Percentiles rank a stretch among this genome's conserved stretches.
These are phyloP conservation scores for Allolobophora icterica DNA, from an alignment of 2,888 invertebrate genomes.

Conservation along the genomic window DNA sequence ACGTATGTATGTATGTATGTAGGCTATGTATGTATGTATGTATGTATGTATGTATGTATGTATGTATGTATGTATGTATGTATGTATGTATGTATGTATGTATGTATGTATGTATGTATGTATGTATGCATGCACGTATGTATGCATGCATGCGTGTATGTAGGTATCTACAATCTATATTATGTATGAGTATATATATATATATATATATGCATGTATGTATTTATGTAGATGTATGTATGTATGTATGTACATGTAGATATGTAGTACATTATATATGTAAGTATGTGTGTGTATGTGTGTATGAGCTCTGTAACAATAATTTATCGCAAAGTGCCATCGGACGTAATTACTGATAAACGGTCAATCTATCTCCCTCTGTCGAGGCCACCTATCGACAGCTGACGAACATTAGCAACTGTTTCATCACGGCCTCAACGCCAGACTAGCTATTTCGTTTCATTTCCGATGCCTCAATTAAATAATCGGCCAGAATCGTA, in stretches of 20 bases:
- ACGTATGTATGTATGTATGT: not conserved
- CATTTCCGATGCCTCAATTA: no score
- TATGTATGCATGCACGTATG: not conserved
- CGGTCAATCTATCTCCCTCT: no score
- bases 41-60: not conserved
- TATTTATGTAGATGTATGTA: no score
- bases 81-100: not conserved
- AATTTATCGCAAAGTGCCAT: no score
- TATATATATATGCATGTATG: not conserved
- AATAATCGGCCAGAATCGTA: no score
- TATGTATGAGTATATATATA: not conserved
- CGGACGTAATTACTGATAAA: no score
- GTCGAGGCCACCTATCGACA: no score
- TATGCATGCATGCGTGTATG: not conserved
- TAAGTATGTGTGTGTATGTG: not conserved
- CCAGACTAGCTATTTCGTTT: no score
- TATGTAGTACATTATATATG: not conserved
- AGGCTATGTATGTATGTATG: not conserved
- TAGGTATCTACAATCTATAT: not conserved
- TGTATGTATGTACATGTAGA: no score
- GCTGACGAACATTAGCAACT: no score
- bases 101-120: not conserved
- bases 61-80: not conserved
- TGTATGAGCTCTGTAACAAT: no score
- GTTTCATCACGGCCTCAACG: no score